Evolutionary conservation across 2,888 invertebrate species (phyloP), one percentile per base, ranked within the genome.

Genomic region (Heliothis peltigera): DNA sequence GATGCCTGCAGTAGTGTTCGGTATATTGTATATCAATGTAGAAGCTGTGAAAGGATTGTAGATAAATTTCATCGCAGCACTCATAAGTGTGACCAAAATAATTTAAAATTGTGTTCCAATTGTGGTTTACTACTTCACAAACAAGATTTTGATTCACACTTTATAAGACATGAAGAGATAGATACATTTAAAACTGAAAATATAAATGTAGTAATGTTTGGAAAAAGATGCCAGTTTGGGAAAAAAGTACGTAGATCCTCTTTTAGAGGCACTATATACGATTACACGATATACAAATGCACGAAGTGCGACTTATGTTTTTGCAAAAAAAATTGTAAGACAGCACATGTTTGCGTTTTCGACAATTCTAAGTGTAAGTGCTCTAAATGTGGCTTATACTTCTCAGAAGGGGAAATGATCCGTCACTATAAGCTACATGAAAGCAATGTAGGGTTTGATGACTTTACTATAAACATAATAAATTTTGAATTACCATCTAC

Each of bases 231-330:
- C 7, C 44, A 61, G n/a, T 7, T 46, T n/a, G 51, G 64, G 53
- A 53, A 66, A 10, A 46, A 58, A 12, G 56, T 68, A 35, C 19
- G 55, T 6, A 52, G 44, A 19, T 74, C 85, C 6, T 81, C 79
- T 53, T 92, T 87, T 63, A 81, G 42, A 44, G 92, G 92, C 17
- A 79, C 75, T 22, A 75, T 88, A 61, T 83, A 80, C 72, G 91
- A 93, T 79, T 90, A 89, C 69, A 85, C 85, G 28, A 81, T 92
- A 69, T 91, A 89, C 69, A 87, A 83, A 78, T 93, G 93, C 74
- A 66, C 66, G 8, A 80, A 84, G 59, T 93, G 93, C 68, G 71
- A 84, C 44, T 62, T 91, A 17, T 91, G 91, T 69, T 58, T 87
- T 8, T 84, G 71, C 66, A 78, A 84, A 35, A 67, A 79, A 19